A percentile compares a stretch with the other conserved stretches of the same genome.
These are phyloP conservation scores for Calliscelio sp. DNA, from an alignment of 2,888 invertebrate species.

Conservation along the genomic window DNA sequence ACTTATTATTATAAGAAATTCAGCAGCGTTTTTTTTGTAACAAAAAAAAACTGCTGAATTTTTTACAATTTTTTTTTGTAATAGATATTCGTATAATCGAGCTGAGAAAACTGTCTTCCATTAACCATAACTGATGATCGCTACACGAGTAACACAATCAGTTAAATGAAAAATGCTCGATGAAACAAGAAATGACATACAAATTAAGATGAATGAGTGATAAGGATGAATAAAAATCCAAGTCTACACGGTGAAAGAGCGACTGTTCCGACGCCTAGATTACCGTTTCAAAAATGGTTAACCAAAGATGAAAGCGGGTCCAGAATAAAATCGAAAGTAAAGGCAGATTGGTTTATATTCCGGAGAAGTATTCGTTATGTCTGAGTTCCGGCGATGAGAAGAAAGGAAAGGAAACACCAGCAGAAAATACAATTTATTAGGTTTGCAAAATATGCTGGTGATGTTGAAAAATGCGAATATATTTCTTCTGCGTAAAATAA, in stretches of 20 bases:
- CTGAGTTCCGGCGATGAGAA: constrained; percentile 27
- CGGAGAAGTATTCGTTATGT: constrained; percentile 47
- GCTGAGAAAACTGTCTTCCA: not conserved
- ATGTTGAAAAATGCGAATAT: constrained; percentile 42
- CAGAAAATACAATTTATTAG: constrained; percentile 51
- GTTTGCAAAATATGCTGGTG: constrained; percentile 26
- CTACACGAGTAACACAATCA: constrained; percentile 13
- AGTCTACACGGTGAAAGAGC: not conserved
- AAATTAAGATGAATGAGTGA: constrained; percentile 42
- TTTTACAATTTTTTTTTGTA: too few species aligned
- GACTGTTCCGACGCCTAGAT: constrained; percentile 23
- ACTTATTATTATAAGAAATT: too few species aligned
- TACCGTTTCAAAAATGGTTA: constrained; percentile 30
- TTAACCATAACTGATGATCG: constrained; percentile 31
- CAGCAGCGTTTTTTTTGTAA: too few species aligned
- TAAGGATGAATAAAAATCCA: constrained; percentile 32
- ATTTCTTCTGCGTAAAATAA: constrained; percentile 29
- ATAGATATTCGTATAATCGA: constrained; percentile 1
- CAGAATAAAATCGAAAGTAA: constrained; percentile 53
- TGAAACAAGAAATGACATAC: constrained; percentile 23
- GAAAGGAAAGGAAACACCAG: constrained; percentile 25
- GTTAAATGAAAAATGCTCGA: constrained; percentile 29
- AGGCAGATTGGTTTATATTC: constrained; percentile 61
- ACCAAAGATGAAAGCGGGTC: constrained; percentile 37
- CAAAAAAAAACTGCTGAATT: too few species aligned